Evolutionary conservation across 1,140 invertebrate species (phyloP).

Genomic region (Papilio aristodemus): DNA sequence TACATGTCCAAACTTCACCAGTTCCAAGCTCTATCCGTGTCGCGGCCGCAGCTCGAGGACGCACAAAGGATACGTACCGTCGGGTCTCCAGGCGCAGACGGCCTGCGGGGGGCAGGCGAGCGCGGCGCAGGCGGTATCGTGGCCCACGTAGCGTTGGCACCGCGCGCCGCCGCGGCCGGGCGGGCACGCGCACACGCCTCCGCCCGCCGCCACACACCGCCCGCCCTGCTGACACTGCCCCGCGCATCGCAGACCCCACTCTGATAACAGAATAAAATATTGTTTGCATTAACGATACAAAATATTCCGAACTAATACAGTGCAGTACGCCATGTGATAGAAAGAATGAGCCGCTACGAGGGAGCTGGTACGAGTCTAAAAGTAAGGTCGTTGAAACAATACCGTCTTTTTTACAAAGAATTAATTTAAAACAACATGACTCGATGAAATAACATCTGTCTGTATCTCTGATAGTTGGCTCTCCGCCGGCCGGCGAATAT

Average conservation of each 20-base stretch:
- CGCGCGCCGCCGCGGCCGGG: constrained; percentile 78
- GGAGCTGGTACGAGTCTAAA: too few relatives aligned
- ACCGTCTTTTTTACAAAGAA: too few relatives aligned
- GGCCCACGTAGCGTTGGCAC: constrained; percentile 80
- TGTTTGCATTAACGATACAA: too few relatives aligned
- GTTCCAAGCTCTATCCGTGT: neutral
- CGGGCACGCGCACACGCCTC: constrained; percentile 75
- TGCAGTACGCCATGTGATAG: too few relatives aligned
- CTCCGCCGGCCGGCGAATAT: too few relatives aligned
- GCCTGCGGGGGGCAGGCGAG: constrained; percentile 78
- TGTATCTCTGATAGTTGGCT: too few relatives aligned
- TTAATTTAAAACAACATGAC: too few relatives aligned
- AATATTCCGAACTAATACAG: too few relatives aligned
- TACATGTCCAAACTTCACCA: neutral
- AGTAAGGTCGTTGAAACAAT: too few relatives aligned
- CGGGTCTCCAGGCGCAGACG: constrained; percentile 55
- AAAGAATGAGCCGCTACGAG: too few relatives aligned
- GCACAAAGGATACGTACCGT: constrained; percentile 43
- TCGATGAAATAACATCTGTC: too few relatives aligned
- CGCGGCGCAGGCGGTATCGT: constrained; percentile 82
- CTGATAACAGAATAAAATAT: constrained; percentile 20
- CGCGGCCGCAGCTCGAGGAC: too few relatives aligned
- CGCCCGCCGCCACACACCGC: constrained; percentile 48
- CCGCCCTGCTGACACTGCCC: constrained; percentile 54
- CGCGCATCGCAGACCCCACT: constrained; percentile 39